These are phyloP conservation scores for Channa striata DNA, from an alignment of 2,797 vertebrate genomes.

Conservation along the genomic window DNA sequence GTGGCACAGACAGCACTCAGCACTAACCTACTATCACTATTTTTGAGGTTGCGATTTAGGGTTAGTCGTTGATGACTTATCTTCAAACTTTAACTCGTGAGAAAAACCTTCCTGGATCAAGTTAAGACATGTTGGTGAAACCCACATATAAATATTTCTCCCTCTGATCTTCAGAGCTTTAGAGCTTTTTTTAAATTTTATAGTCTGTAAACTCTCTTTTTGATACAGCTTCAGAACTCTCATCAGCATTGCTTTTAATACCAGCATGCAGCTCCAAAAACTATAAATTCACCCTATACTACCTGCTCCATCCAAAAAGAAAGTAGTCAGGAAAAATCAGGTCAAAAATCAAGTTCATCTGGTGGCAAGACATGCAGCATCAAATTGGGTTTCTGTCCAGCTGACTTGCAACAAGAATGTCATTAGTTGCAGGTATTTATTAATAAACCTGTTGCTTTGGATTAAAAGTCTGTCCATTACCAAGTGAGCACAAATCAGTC, in stretches of 20 bases:
- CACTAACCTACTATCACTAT: conserved; percentile 8
- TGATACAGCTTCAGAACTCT: no score
- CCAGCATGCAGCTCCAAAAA: no score
- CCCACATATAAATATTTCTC: no score
- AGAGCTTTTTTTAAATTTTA: no score
- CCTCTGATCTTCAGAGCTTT: no score
- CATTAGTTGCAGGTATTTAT: background rate
- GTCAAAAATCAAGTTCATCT: no score
- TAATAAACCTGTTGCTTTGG: background rate
- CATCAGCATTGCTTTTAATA: no score
- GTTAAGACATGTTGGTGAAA: background rate
- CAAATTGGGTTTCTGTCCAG: background rate
- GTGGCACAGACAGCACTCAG: background rate
- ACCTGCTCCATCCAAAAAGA: no score
- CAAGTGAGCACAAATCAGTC: background rate
- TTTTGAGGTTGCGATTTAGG: background rate
- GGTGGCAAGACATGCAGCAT: background rate
- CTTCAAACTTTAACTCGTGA: background rate
- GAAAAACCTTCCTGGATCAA: background rate
- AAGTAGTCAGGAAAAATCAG: no score
- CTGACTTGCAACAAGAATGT: no score
- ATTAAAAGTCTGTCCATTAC: background rate
- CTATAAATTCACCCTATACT: no score
- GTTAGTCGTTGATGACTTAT: background rate
- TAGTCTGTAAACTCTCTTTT: no score